These are phyloP conservation scores for Leucophenga maculata DNA, from an alignment of 2,888 invertebrate species.

Conservation along the genomic window DNA sequence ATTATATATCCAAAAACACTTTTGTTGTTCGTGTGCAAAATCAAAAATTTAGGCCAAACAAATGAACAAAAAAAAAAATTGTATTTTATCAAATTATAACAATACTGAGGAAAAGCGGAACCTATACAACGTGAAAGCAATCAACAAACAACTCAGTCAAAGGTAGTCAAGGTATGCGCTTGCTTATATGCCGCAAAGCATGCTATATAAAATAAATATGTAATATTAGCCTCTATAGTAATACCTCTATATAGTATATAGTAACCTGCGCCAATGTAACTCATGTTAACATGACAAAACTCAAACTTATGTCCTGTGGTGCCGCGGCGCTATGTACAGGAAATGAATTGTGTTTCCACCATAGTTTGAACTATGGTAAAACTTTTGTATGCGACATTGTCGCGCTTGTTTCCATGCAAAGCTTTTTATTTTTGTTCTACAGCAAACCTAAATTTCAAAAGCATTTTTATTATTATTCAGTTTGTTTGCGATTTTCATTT, in stretches of 20 bases:
- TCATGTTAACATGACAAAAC: slow-evolving; percentile 36
- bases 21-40: not conserved
- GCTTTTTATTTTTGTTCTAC: slow-evolving; percentile 43
- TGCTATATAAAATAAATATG: slow-evolving; percentile 8
- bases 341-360: not conserved
- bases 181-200: not conserved
- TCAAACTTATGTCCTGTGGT: slow-evolving; percentile 10
- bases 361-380: not conserved
- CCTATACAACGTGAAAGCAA: not conserved
- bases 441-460: slow-evolving; percentile 23
- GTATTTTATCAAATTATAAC: slow-evolving; percentile 10
- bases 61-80: not conserved
- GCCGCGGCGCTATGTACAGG: not conserved
- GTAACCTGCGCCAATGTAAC: slow-evolving; percentile 46
- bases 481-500: slow-evolving; percentile 14
- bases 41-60: slow-evolving; percentile 16
- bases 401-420: slow-evolving; percentile 26
- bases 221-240: slow-evolving; percentile 14
- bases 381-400: not conserved
- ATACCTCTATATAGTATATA: slow-evolving; percentile 7
- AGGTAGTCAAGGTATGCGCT: not conserved
- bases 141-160: slow-evolving; percentile 3
- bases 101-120: not conserved
- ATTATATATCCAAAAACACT: not conserved
- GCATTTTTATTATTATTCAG: slow-evolving; percentile 6